These are phyloP conservation scores for Odobenus rosmarus DNA, from an alignment of 2,113 vertebrate species.

Conservation along the genomic window DNA sequence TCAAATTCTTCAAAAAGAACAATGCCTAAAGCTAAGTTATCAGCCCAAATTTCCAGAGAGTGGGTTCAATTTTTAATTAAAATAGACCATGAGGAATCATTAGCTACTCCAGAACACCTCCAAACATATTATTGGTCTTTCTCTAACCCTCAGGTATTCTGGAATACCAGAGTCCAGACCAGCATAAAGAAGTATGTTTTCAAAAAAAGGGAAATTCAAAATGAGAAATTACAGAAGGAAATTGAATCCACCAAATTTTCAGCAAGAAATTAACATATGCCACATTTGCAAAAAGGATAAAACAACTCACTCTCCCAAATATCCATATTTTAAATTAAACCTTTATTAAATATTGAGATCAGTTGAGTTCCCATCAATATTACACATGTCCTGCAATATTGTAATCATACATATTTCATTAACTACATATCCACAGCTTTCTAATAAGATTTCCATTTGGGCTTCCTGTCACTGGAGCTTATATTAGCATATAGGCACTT, in stretches of 20 bases:
- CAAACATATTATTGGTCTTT: slow-evolving; percentile 54
- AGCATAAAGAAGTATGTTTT: slow-evolving; percentile 73
- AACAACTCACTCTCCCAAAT: slow-evolving; percentile 58
- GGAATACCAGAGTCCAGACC: slow-evolving; percentile 43
- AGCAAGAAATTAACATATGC: slow-evolving; percentile 85
- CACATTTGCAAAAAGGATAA: slow-evolving; percentile 78
- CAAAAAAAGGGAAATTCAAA: slow-evolving; percentile 78
- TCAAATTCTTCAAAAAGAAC: background rate
- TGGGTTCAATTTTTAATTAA: slow-evolving; percentile 63
- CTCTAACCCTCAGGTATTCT: slow-evolving; percentile 17
- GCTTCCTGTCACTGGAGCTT: slow-evolving; percentile 81
- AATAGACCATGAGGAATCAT: slow-evolving; percentile 46
- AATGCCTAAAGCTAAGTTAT: background rate
- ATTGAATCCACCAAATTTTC: slow-evolving; percentile 84
- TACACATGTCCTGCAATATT: slow-evolving; percentile 82
- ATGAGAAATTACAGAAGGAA: slow-evolving; percentile 85
- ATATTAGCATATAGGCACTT: slow-evolving; percentile 83
- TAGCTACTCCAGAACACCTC: background rate
- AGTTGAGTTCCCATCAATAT: slow-evolving; percentile 76
- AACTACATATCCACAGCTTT: slow-evolving; percentile 82
- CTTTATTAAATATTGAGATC: slow-evolving; percentile 87
- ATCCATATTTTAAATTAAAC: slow-evolving; percentile 78
- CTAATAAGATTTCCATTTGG: slow-evolving; percentile 85
- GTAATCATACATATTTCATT: slow-evolving; percentile 85
- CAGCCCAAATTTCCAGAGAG: slow-evolving; percentile 47